Percentiles rank a stretch among this genome's conserved stretches.
Conservation (phyloP, 2,797 vertebrate species). For the Paramormyrops hopkinsi region DNA sequence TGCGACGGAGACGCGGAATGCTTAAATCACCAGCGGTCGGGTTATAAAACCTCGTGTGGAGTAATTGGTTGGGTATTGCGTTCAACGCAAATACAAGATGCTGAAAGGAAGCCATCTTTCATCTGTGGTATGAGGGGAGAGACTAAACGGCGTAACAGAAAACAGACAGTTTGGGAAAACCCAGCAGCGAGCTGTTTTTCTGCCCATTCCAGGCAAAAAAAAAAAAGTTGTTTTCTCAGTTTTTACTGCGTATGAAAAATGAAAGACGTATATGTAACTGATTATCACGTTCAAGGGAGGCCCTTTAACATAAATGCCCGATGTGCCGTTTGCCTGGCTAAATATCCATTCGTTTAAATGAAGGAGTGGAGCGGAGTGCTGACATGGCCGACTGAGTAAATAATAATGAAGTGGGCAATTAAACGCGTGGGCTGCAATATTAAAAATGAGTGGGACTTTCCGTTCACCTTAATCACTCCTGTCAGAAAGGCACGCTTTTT, state of each 20-base stretch:
- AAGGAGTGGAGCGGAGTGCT: not conserved
- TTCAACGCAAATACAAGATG: constrained; percentile 8
- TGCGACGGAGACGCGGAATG: not conserved
- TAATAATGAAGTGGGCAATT: constrained; percentile 13
- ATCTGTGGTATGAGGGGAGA: not conserved
- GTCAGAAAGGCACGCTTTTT: not conserved
- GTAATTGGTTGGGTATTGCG: not conserved
- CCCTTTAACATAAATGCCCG: not conserved
- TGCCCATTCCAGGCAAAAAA: not conserved
- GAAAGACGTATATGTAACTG: not conserved
- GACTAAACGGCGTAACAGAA: not conserved
- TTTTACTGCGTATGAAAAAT: not conserved
- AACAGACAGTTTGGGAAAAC: not conserved
- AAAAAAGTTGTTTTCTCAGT: not conserved
- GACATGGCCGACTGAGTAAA: constrained; percentile 9
- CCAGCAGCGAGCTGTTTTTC: not conserved
- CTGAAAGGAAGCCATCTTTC: not conserved
- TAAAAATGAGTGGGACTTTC: constrained; percentile 2
- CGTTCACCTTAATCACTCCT: constrained; percentile 11
- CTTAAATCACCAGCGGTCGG: not conserved
- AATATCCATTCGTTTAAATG: not conserved
- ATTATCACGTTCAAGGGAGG: not conserved
- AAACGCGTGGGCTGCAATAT: not conserved
- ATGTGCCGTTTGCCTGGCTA: not conserved
- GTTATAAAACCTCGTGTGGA: not conserved